phyloP scores from a whole-genome alignment of 2,113 vertebrate species.

The Zosterops japonicus region DNA sequence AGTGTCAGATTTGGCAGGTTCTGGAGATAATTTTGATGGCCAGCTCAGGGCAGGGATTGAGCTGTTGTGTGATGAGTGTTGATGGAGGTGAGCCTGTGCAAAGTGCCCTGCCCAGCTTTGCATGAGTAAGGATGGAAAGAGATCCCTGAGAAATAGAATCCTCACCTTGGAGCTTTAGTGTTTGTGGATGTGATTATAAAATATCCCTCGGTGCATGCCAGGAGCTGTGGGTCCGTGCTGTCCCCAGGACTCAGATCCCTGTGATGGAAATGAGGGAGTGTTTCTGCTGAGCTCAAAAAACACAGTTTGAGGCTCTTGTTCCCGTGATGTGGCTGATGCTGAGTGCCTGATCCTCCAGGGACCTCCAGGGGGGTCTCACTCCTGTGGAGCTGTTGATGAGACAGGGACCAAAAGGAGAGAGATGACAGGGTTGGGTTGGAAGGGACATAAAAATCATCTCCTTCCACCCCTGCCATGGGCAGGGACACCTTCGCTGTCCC shows the following conservation, averaged over 20 bases:
- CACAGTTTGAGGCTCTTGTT: not conserved
- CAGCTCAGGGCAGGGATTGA: not conserved
- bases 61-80: not conserved
- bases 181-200: not conserved
- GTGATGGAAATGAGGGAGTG: not conserved
- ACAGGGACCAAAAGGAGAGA: not conserved
- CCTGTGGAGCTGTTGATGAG: not conserved
- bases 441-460: not conserved
- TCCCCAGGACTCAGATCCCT: not conserved
- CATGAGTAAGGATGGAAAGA: not conserved
- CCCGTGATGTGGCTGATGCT: accelerated
- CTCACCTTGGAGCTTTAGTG: accelerated
- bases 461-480: not conserved
- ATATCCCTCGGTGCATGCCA: accelerated
- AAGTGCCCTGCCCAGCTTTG: not conserved
- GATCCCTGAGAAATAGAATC: not conserved
- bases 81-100: not conserved
- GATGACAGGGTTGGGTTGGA: not conserved
- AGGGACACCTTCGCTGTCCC: not conserved
- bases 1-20: not conserved
- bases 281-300: not conserved
- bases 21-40: not conserved
- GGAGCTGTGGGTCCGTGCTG: accelerated
- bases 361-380: not conserved
- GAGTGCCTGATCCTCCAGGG: not conserved